phyloP scores from a whole-genome alignment of 2,888 invertebrate species.

The Labia minor region DNA sequence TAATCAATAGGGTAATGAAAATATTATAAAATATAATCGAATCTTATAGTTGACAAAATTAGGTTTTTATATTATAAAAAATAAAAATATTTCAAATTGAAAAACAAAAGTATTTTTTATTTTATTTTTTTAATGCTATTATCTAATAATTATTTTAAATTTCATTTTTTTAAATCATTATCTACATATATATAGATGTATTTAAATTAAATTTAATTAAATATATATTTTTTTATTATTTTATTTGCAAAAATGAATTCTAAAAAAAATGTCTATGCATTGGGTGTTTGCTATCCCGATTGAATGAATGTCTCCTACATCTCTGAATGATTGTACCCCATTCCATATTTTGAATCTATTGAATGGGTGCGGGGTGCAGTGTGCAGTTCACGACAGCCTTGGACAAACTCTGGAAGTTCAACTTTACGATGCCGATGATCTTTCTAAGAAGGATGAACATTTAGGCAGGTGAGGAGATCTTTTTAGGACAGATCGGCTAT shows the following conservation, averaged over 20 bases:
- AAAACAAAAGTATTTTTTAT: too few relatives aligned
- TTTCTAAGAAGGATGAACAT: constrained; percentile 69
- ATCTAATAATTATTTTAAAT: too few relatives aligned
- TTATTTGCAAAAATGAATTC: constrained; percentile 27
- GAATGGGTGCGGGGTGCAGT: constrained; percentile 13
- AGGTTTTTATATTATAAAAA: too few relatives aligned
- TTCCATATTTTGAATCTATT: constrained; percentile 27
- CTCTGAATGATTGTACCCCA: constrained; percentile 19
- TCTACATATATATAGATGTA: too few relatives aligned
- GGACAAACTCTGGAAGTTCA: constrained; percentile 65
- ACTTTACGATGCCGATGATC: constrained; percentile 78
- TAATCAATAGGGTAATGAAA: too few relatives aligned
- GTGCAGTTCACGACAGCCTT: constrained; percentile 6
- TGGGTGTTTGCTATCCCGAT: constrained; percentile 2
- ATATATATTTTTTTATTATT: constrained; percentile 24
- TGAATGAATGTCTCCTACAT: neutral
- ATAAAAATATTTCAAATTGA: too few relatives aligned
- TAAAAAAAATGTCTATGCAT: constrained; percentile 14
- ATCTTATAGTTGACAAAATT: too few relatives aligned
- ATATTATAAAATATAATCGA: too few relatives aligned
- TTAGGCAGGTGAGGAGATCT: constrained; percentile 64
- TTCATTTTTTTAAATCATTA: too few relatives aligned
- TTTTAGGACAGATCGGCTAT: neutral
- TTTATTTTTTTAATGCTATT: too few relatives aligned
- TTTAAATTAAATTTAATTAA: too few relatives aligned